A percentile compares a stretch with the other conserved stretches of the same genome.
Conservation (phyloP, 2,797 vertebrate species). For the Tokudaia tokunoshimensis region DNA sequence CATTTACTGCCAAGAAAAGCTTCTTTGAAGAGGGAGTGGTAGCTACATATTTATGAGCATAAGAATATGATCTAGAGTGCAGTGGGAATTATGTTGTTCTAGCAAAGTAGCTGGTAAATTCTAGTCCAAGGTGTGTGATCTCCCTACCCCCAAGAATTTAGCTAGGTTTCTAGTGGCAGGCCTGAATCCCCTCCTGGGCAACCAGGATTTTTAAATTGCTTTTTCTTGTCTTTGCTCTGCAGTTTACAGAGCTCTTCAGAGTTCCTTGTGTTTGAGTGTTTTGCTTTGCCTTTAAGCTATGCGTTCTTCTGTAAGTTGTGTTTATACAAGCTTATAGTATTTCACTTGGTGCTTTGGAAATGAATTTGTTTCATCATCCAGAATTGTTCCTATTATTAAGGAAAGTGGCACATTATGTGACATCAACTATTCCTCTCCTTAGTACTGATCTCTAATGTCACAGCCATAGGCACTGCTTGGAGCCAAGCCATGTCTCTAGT, state of each 20-base stretch:
- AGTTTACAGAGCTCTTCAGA: slow-evolving; percentile 30
- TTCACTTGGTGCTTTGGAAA: slow-evolving; percentile 51
- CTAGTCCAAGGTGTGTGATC: not conserved
- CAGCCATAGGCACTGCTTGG: not conserved
- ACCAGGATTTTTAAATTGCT: slow-evolving; percentile 27
- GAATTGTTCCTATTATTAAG: slow-evolving; percentile 12
- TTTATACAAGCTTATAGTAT: slow-evolving; percentile 44
- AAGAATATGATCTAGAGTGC: not conserved
- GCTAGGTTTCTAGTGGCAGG: not conserved
- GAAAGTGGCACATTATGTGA: not conserved
- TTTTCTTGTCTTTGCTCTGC: slow-evolving; percentile 24
- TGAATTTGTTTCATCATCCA: not conserved
- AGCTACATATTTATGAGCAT: not conserved
- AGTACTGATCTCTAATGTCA: not conserved
- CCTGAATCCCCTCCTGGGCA: not conserved
- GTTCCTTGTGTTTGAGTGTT: not conserved
- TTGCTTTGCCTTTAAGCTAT: not conserved
- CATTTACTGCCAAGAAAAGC: not conserved
- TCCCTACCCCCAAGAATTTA: not conserved
- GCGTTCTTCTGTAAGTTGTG: not conserved
- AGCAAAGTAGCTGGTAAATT: not conserved
- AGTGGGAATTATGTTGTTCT: not conserved
- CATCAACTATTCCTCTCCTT: not conserved
- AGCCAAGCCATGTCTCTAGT: not conserved
- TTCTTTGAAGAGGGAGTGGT: not conserved